Evolutionary conservation across 2,113 vertebrate species (phyloP).

Genomic region (Terrapene triunguis): DNA sequence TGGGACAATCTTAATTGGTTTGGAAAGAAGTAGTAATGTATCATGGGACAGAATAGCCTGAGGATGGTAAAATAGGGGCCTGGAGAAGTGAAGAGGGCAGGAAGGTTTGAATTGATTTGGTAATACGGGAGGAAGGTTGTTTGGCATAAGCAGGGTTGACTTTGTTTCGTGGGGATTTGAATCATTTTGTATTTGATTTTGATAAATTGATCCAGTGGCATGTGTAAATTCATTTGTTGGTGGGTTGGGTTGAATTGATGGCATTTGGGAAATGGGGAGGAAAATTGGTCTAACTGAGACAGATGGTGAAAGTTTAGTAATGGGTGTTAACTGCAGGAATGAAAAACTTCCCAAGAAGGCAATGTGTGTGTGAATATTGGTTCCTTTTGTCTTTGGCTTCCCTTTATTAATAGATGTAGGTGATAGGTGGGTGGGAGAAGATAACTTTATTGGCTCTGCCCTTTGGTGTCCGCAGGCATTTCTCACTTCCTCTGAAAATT

Average conservation of each 20-base stretch:
- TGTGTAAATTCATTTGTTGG: background rate
- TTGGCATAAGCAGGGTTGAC: too few species aligned
- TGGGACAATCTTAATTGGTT: background rate
- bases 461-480: background rate
- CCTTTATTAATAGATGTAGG: background rate
- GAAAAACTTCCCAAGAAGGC: background rate
- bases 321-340: background rate
- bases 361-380: background rate
- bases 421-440: background rate
- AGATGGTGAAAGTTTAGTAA: background rate
- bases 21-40: background rate
- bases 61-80: background rate
- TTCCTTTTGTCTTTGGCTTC: background rate
- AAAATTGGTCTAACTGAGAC: background rate
- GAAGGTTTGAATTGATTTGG: background rate
- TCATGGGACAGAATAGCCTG: background rate
- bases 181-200: background rate
- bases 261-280: background rate
- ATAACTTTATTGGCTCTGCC: background rate
- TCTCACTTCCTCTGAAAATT: conserved; percentile 18
- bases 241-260: background rate
- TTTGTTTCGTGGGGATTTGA: background rate
- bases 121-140: background rate
- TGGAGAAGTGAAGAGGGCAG: background rate
- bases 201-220: background rate